These are phyloP conservation scores for Isoperla grammatica DNA, from an alignment of 2,888 invertebrate species.

Conservation along the genomic window DNA sequence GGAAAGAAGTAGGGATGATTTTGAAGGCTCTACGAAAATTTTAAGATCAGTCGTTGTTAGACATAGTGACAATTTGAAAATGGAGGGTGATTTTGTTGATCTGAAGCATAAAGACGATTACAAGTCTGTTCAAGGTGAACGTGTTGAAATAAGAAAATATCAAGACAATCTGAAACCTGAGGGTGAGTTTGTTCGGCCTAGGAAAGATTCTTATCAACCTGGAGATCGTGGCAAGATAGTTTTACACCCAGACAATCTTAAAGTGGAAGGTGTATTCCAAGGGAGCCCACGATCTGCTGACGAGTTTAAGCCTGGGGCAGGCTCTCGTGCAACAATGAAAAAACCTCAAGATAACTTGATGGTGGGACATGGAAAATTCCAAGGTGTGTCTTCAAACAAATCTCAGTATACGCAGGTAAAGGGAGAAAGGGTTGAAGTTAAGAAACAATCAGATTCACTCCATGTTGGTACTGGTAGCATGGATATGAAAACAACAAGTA, in stretches of 20 bases:
- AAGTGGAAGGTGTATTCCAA: conserved; percentile 38
- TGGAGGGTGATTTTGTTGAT: conserved; percentile 33
- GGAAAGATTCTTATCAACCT: conserved; percentile 21
- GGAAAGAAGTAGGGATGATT: conserved; percentile 24
- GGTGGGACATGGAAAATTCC: conserved; percentile 53
- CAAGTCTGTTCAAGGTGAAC: neutral
- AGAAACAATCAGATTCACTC: conserved; percentile 48
- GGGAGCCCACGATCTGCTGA: conserved; percentile 23
- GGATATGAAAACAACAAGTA: conserved; percentile 50
- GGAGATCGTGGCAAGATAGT: conserved; percentile 32
- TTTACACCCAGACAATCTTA: conserved; percentile 47
- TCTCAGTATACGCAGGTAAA: conserved; percentile 38
- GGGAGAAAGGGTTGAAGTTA: conserved; percentile 48
- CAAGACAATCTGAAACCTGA: conserved; percentile 42
- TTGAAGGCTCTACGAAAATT: conserved; percentile 14
- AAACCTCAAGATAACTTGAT: conserved; percentile 38
- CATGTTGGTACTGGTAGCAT: conserved; percentile 48
- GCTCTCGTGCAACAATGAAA: conserved; percentile 31
- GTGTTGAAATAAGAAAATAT: conserved; percentile 35
- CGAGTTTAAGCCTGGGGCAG: conserved; percentile 30
- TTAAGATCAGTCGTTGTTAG: conserved; percentile 1
- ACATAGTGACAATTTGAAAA: conserved; percentile 31
- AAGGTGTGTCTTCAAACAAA: conserved; percentile 40
- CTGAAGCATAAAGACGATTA: conserved; percentile 40
- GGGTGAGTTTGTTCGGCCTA: conserved; percentile 36